phyloP scores from a whole-genome alignment of 2,113 vertebrate species.

The Oryzias javanicus region DNA sequence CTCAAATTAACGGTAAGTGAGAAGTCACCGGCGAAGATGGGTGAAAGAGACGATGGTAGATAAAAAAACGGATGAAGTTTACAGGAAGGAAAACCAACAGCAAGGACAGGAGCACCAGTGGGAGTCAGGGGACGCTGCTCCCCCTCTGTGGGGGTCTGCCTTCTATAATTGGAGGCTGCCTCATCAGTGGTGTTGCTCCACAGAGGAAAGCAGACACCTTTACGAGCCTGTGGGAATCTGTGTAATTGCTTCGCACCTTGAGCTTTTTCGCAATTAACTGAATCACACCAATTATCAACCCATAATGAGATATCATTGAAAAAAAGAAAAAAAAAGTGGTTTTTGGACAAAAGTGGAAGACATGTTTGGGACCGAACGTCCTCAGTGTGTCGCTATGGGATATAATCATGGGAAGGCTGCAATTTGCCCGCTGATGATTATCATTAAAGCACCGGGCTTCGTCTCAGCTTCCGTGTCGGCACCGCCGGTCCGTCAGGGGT shows the following conservation, averaged over 20 bases:
- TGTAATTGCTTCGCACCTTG: conserved; percentile 73
- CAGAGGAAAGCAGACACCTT: conserved; percentile 64
- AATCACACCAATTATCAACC: conserved; percentile 71
- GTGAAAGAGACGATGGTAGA: not conserved
- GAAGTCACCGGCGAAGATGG: no score
- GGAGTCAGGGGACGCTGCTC: conserved; percentile 18
- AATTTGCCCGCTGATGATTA: conserved; percentile 54
- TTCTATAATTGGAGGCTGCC: conserved; percentile 65
- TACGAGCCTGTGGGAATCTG: conserved; percentile 57
- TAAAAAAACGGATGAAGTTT: conserved; percentile 21
- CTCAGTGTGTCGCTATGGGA: conserved; percentile 41
- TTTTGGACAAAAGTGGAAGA: conserved; percentile 58
- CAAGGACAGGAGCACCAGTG: conserved; percentile 11
- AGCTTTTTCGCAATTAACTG: conserved; percentile 70
- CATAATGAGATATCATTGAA: conserved; percentile 67
- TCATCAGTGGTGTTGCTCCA: conserved; percentile 61
- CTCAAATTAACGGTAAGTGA: no score
- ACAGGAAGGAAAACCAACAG: conserved; percentile 13
- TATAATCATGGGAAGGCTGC: conserved; percentile 56
- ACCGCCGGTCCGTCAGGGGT: not conserved
- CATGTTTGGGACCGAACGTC: conserved; percentile 36
- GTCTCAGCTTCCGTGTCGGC: conserved; percentile 23
- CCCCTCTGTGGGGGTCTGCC: conserved; percentile 49
- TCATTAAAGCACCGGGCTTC: conserved; percentile 49
- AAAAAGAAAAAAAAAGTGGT: conserved; percentile 34